Percentiles rank a stretch among this genome's conserved stretches.
These are phyloP conservation scores for Drosophila demipolita DNA, from an alignment of 2,888 invertebrate genomes.

Conservation along the genomic window DNA sequence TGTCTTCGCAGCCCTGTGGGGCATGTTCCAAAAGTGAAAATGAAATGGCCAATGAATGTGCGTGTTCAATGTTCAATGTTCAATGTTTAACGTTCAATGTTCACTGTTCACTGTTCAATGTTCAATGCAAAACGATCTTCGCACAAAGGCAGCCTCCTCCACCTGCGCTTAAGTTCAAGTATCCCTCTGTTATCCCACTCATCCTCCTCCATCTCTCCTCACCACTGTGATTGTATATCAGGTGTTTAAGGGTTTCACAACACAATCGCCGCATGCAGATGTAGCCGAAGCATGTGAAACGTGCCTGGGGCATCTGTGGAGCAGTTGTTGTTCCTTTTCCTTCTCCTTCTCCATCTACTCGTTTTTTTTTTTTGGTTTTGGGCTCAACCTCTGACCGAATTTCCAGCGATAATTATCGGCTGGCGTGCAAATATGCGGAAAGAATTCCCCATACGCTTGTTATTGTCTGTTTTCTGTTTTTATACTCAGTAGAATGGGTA, in stretches of 20 bases:
- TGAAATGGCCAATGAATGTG: slow-evolving; percentile 54
- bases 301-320: slow-evolving; percentile 33
- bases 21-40: slow-evolving; percentile 65
- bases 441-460: slow-evolving; percentile 48
- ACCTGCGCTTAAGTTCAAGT: slow-evolving; percentile 59
- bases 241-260: slow-evolving; percentile 79
- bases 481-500: neutral
- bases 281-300: slow-evolving; percentile 43
- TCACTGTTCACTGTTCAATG: slow-evolving; percentile 19
- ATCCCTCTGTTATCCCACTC: neutral
- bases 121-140: slow-evolving; percentile 38
- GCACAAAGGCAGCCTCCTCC: slow-evolving; percentile 43
- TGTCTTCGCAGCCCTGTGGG: slow-evolving; percentile 54
- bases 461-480: slow-evolving; percentile 36
- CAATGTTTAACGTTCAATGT: slow-evolving; percentile 14
- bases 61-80: slow-evolving; percentile 27
- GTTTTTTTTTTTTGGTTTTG: slow-evolving; percentile 15
- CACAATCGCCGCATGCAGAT: slow-evolving; percentile 70
- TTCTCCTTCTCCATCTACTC: neutral
- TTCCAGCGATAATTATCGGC: slow-evolving; percentile 83
- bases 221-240: slow-evolving; percentile 60
- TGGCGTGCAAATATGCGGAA: slow-evolving; percentile 84
- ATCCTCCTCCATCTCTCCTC: neutral
- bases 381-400: slow-evolving; percentile 83
- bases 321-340: slow-evolving; percentile 10